Percentiles rank a stretch among this genome's conserved stretches.
phyloP scores from a whole-genome alignment of 2,797 vertebrate genomes.

The Dermochelys coriacea region DNA sequence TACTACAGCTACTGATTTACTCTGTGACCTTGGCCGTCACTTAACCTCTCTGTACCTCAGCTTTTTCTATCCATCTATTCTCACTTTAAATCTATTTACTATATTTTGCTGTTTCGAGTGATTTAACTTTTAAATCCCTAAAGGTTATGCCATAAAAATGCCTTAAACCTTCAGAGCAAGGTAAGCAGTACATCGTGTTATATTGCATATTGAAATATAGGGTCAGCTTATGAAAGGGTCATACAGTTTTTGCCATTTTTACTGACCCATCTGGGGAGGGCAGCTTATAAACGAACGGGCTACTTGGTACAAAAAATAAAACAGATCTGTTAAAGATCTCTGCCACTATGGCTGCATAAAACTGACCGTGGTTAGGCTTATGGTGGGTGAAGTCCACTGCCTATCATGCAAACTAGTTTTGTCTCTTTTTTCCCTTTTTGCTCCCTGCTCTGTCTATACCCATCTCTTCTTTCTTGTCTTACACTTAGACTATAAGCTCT shows the following conservation, averaged over 20 bases:
- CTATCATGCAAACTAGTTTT: not conserved
- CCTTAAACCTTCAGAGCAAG: not conserved
- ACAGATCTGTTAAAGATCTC: no score
- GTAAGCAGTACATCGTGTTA: not conserved
- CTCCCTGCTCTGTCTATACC: not conserved
- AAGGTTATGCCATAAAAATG: not conserved
- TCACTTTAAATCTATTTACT: not conserved
- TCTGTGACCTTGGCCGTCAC: not conserved
- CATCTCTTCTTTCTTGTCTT: not conserved
- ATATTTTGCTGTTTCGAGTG: not conserved
- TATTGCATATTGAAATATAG: not conserved
- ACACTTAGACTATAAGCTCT: not conserved
- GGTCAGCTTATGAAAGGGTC: no score
- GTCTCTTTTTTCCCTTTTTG: not conserved
- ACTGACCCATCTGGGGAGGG: no score
- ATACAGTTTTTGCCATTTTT: no score
- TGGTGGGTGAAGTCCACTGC: not conserved
- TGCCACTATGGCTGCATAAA: not conserved
- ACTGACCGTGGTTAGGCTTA: not conserved
- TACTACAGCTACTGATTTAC: not conserved
- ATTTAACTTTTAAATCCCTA: not conserved
- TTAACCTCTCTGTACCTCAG: not conserved
- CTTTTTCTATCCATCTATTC: not conserved
- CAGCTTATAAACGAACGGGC: no score
- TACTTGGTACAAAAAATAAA: not conserved